Evolutionary conservation across 2,113 vertebrate species (phyloP).

Genomic region (Taxidea taxus): DNA sequence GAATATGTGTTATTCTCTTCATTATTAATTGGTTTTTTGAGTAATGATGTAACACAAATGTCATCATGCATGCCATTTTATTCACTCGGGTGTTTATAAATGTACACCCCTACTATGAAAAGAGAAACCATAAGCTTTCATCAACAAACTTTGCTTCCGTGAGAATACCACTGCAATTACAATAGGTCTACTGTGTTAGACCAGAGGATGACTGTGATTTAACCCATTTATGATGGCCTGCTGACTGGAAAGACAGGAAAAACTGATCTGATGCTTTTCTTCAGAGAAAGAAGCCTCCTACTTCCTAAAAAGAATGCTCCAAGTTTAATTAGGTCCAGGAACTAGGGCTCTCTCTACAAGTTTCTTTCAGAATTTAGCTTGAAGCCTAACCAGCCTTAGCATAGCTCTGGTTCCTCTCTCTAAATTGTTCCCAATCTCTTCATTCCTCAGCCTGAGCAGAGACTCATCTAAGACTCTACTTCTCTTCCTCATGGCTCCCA

Average conservation of each 20-base stretch:
- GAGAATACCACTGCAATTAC: too few relatives aligned
- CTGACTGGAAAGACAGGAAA: neutral
- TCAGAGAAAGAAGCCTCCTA: neutral
- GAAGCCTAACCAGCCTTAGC: neutral
- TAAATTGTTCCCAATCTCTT: neutral
- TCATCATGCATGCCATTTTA: neutral
- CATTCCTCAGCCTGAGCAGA: neutral
- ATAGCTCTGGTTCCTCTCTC: neutral
- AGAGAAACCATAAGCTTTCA: neutral
- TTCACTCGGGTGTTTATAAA: neutral
- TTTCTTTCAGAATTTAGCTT: neutral
- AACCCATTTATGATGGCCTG: neutral
- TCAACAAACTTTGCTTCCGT: neutral
- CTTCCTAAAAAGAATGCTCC: neutral
- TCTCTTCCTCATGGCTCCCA: neutral
- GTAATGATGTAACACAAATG: neutral
- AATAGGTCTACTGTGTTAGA: neutral
- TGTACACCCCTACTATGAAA: neutral
- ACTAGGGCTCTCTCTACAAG: neutral
- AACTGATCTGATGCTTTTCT: neutral
- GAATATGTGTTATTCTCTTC: neutral
- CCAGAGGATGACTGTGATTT: neutral
- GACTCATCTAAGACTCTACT: neutral
- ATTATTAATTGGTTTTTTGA: neutral
- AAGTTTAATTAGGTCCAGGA: neutral